Conservation (phyloP, 2,113 vertebrate species). For the Axis porcinus region DNA sequence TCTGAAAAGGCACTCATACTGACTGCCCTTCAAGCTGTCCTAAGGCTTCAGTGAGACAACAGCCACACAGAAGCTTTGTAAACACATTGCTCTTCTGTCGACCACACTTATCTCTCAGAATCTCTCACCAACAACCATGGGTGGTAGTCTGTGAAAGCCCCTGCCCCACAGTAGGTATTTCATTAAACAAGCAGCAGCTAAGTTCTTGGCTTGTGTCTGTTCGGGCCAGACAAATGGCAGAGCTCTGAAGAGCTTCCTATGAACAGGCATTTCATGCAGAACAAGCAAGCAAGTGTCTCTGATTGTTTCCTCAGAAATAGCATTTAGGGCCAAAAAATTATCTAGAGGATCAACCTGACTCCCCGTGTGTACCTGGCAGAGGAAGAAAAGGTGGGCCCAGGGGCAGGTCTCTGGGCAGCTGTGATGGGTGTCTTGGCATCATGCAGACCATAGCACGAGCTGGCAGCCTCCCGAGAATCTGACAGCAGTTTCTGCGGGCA, state of each 20-base stretch:
- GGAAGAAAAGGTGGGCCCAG: background rate
- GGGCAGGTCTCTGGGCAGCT: background rate
- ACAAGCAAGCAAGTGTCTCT: background rate
- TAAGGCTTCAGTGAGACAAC: background rate
- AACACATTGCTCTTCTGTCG: background rate
- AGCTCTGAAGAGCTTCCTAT: background rate
- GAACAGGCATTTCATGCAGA: background rate
- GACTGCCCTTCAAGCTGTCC: background rate
- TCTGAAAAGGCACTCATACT: background rate
- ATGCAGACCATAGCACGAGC: rapidly evolving
- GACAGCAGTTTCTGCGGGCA: too few species aligned
- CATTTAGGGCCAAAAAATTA: background rate
- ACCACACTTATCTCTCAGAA: background rate
- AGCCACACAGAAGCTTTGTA: rapidly evolving
- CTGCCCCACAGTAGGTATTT: conserved; percentile 30
- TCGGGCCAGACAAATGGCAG: background rate
- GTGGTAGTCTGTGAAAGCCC: background rate
- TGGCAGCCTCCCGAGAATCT: too few species aligned
- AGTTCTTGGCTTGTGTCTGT: background rate
- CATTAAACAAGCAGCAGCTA: background rate
- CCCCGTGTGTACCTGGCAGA: background rate
- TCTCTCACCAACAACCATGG: rapidly evolving
- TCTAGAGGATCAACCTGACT: background rate
- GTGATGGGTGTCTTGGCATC: too few species aligned
- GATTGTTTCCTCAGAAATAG: background rate